These are phyloP conservation scores for Brienomyrus longianalis DNA, from an alignment of 2,113 vertebrate genomes.

Conservation along the genomic window DNA sequence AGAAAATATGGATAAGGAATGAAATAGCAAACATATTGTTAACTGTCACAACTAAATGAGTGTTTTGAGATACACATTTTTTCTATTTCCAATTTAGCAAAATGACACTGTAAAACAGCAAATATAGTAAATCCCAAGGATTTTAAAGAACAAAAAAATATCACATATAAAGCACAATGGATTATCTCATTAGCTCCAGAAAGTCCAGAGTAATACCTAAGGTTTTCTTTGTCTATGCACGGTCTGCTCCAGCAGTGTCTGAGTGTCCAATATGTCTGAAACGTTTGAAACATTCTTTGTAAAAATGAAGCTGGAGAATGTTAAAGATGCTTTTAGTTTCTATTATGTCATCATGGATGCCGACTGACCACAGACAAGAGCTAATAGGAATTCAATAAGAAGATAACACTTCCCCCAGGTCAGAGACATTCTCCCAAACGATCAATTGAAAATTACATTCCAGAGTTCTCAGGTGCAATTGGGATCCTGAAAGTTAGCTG, in stretches of 20 bases:
- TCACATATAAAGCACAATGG: not conserved
- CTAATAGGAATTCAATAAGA: slow-evolving; percentile 11
- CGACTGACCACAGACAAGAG: slow-evolving; percentile 7
- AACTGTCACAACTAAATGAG: not conserved
- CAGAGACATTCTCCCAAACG: not conserved
- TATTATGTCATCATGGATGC: not conserved
- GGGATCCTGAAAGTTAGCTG: not conserved
- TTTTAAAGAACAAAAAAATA: not conserved
- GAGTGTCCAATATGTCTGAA: not conserved
- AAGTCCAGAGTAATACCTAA: not conserved
- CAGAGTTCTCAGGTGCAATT: not conserved
- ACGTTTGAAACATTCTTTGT: not conserved
- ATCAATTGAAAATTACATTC: not conserved
- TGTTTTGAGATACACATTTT: not conserved
- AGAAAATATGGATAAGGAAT: not conserved
- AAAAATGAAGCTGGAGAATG: not conserved
- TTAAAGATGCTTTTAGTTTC: not conserved
- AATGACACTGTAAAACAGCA: not conserved
- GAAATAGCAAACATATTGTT: not conserved
- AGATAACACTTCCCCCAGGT: slow-evolving; percentile 5
- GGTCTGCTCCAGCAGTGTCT: not conserved
- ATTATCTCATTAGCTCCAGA: not conserved
- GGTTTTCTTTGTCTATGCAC: not conserved
- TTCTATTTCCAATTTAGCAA: not conserved
- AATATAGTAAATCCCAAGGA: not conserved